phyloP scores from a whole-genome alignment of 2,113 vertebrate genomes.

The Emydocephalus ijimae region DNA sequence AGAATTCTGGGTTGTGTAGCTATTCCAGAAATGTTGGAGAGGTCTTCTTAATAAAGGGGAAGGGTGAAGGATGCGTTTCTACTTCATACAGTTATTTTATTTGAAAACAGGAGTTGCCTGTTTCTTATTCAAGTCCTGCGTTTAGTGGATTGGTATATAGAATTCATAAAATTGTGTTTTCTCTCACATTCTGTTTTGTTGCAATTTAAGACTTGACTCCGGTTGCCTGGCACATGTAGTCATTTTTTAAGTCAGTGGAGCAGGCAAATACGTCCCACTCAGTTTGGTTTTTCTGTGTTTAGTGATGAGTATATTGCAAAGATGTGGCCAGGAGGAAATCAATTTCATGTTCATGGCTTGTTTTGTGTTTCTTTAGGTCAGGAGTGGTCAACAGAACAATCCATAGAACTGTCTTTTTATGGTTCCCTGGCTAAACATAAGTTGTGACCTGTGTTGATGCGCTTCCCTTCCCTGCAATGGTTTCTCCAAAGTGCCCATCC shows the following conservation, averaged over 20 bases:
- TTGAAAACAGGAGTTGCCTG: background rate
- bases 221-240: background rate
- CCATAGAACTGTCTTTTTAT: background rate
- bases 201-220: background rate
- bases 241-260: slow-evolving; percentile 14
- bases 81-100: background rate
- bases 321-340: slow-evolving; percentile 3
- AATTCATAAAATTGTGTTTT: background rate
- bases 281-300: background rate
- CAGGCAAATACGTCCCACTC: background rate
- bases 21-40: background rate
- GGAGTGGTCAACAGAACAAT: background rate
- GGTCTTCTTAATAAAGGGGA: background rate
- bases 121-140: background rate
- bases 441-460: background rate
- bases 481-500: background rate
- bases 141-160: background rate
- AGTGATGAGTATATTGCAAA: background rate
- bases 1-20: background rate
- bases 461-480: background rate
- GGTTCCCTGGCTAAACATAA: background rate
- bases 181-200: background rate
- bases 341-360: background rate
- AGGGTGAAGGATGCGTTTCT: background rate
- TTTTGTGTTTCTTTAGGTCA: background rate